Evolutionary conservation across 2,797 vertebrate genomes (phyloP).

Genomic region (Hemitrygon akajei): DNA sequence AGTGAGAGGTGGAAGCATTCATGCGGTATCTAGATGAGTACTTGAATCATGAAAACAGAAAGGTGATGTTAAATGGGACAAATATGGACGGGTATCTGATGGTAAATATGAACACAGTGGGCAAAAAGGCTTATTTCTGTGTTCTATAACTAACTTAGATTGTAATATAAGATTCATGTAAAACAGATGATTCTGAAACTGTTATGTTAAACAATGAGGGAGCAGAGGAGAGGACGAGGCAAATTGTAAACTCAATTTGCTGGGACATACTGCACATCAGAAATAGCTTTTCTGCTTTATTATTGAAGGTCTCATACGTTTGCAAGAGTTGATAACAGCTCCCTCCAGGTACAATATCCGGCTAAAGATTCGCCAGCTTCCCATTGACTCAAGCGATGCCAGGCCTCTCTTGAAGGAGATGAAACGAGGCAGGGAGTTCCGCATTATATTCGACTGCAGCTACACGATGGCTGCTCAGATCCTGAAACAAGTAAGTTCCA

Average conservation of each 20-base stretch:
- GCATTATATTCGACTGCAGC: slow-evolving; percentile 96
- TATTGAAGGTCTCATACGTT: slow-evolving; percentile 79
- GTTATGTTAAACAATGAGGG: background rate
- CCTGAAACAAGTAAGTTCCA: slow-evolving; percentile 77
- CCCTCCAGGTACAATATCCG: slow-evolving; percentile 94
- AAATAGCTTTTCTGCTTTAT: slow-evolving; percentile 32
- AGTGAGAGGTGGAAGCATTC: too few relatives aligned
- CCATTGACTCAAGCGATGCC: slow-evolving; percentile 77
- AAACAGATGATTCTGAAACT: background rate
- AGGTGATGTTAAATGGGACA: too few relatives aligned
- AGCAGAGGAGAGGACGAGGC: background rate
- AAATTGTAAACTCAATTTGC: background rate
- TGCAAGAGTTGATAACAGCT: slow-evolving; percentile 98
- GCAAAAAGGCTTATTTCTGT: too few relatives aligned
- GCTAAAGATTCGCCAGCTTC: slow-evolving; percentile 94
- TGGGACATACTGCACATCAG: slow-evolving; percentile 14
- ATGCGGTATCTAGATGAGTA: too few relatives aligned
- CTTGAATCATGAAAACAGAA: too few relatives aligned
- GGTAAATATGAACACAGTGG: too few relatives aligned
- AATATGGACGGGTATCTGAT: too few relatives aligned
- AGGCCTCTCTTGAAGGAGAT: slow-evolving; percentile 95
- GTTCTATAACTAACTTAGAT: too few relatives aligned
- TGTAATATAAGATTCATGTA: background rate
- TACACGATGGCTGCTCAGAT: slow-evolving; percentile 91
- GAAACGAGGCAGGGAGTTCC: slow-evolving; percentile 91